Percentiles rank a stretch among this genome's conserved stretches.
Evolutionary conservation across 2,113 vertebrate genomes (phyloP).

Genomic region (Scolopax mira): DNA sequence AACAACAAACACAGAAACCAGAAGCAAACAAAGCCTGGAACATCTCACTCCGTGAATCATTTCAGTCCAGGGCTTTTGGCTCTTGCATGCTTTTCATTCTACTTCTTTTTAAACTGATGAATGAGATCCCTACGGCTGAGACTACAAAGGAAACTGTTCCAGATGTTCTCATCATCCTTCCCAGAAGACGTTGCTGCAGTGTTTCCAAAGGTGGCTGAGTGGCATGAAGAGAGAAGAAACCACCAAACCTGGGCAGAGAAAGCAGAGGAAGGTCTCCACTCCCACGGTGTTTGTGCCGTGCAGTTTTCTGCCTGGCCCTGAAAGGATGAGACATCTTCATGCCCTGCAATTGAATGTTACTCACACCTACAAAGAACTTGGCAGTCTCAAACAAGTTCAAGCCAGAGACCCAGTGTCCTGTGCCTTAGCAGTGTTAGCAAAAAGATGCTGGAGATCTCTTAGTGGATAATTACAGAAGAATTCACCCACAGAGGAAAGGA

Average conservation of each 20-base stretch:
- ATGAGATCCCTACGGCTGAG: neutral
- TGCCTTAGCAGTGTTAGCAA: neutral
- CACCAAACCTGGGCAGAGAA: neutral
- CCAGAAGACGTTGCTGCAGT: neutral
- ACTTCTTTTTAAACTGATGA: neutral
- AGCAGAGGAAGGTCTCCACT: neutral
- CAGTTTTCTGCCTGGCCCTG: neutral
- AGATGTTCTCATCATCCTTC: neutral
- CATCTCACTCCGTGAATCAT: neutral
- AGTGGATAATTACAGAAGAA: neutral
- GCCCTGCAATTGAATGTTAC: neutral
- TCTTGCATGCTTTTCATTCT: neutral
- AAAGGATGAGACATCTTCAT: neutral
- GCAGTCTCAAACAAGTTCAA: neutral
- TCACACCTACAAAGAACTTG: neutral
- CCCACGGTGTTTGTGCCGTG: neutral
- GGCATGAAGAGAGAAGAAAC: neutral
- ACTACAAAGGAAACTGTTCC: neutral
- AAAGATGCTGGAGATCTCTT: neutral
- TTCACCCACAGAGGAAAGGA: neutral
- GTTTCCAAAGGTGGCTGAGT: neutral
- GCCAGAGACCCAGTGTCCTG: neutral
- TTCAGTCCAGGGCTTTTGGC: neutral
- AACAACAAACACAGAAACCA: neutral
- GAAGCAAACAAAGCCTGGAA: conserved; percentile 12